Conservation (phyloP, 2,888 invertebrate genomes). For the Cloeon dipterum region DNA sequence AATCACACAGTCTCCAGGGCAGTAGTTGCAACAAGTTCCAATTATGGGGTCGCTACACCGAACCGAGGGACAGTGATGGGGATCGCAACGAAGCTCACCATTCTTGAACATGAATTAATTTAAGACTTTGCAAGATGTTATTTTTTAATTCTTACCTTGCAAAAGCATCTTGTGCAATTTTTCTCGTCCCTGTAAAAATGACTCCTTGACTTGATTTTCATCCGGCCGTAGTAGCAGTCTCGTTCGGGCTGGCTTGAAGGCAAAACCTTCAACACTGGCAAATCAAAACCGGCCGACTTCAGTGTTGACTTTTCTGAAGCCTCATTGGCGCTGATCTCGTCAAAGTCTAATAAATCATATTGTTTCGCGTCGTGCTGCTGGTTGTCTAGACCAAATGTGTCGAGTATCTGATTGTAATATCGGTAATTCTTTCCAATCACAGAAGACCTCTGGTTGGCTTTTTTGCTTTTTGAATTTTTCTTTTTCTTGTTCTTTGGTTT, state of each 20-base stretch:
- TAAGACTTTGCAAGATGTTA: background rate
- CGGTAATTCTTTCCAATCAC: background rate
- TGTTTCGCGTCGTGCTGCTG: background rate
- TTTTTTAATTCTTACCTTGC: slow-evolving; percentile 5
- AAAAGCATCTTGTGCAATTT: slow-evolving; percentile 7
- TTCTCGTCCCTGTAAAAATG: slow-evolving; percentile 6
- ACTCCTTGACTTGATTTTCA: slow-evolving; percentile 2
- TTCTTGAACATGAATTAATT: slow-evolving; percentile 5
- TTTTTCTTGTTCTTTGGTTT: background rate
- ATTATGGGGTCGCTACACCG: slow-evolving; percentile 6
- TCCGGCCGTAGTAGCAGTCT: slow-evolving; percentile 2
- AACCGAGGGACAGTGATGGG: slow-evolving; percentile 8
- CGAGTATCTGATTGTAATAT: background rate
- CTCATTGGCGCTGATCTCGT: background rate
- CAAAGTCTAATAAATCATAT: background rate
- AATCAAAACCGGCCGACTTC: no score
- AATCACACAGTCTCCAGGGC: slow-evolving; percentile 8
- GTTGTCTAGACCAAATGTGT: background rate
- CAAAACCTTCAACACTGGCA: no score
- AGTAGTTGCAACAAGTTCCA: slow-evolving; percentile 8
- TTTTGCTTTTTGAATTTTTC: background rate
- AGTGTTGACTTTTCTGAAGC: background rate
- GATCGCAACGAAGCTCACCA: slow-evolving; percentile 8
- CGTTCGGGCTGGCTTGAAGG: background rate
- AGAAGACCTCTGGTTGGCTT: no score